Conservation (phyloP, 2,888 invertebrate genomes). For the Pammene aurita region DNA sequence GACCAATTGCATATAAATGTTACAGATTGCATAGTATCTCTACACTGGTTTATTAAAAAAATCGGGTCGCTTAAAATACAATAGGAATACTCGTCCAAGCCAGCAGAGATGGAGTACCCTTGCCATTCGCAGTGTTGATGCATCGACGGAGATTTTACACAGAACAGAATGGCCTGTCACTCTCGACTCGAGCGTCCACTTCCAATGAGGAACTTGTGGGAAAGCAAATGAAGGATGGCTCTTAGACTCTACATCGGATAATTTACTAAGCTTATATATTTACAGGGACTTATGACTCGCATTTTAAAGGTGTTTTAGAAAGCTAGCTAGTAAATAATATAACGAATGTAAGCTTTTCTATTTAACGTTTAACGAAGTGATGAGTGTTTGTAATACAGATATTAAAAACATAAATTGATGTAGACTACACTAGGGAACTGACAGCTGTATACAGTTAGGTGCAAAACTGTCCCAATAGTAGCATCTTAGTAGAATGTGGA, state of each 20-base stretch:
- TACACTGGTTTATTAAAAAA: background rate
- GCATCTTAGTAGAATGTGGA: too few species aligned
- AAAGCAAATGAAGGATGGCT: slow-evolving; percentile 28
- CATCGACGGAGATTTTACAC: slow-evolving; percentile 37
- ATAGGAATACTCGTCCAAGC: background rate
- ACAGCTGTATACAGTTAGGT: too few species aligned
- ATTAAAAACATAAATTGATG: too few species aligned
- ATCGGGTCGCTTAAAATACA: background rate
- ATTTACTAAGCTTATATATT: slow-evolving; percentile 4
- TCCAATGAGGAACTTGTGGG: slow-evolving; percentile 28
- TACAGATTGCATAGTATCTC: background rate
- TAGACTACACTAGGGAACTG: too few species aligned
- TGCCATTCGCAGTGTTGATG: slow-evolving; percentile 42
- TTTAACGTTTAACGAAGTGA: too few species aligned
- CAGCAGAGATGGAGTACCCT: slow-evolving; percentile 61
- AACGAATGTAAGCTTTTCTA: too few species aligned
- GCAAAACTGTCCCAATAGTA: too few species aligned
- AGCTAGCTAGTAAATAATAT: too few species aligned
- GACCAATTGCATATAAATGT: background rate
- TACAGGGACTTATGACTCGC: slow-evolving; percentile 4
- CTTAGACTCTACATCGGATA: background rate
- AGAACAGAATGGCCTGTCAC: slow-evolving; percentile 39
- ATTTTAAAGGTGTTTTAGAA: slow-evolving; percentile 1
- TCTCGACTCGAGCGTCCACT: slow-evolving; percentile 22
- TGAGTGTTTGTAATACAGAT: too few species aligned